Evolutionary conservation across 1,140 invertebrate species (phyloP).

Genomic region (Spodoptera frugiperda): DNA sequence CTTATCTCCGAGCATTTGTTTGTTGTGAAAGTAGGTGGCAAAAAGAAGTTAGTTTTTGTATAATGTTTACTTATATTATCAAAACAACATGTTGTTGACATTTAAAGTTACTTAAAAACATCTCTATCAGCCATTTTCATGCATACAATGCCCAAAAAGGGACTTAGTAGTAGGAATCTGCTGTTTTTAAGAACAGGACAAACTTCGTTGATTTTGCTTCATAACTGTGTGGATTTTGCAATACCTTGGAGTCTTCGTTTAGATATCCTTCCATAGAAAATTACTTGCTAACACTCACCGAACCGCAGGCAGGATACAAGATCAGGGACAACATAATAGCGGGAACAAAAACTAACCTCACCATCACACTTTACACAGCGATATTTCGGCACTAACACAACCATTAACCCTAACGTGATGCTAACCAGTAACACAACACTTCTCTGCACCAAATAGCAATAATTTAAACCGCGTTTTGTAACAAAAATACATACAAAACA

Average conservation of each 20-base stretch:
- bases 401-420: conserved; percentile 6
- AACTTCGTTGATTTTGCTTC: background rate
- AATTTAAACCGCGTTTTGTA: conserved; percentile 54
- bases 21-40: too few species aligned
- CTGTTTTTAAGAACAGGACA: background rate
- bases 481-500: conserved; percentile 73
- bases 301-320: conserved; percentile 67
- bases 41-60: too few species aligned
- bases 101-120: background rate
- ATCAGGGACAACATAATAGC: conserved; percentile 65
- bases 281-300: conserved; percentile 83
- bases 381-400: conserved; percentile 54
- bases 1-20: too few species aligned
- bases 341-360: conserved; percentile 84
- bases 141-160: conserved; percentile 2
- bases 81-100: too few species aligned
- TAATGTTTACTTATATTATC: too few species aligned
- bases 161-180: conserved; percentile 17
- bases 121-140: conserved; percentile 28
- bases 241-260: conserved; percentile 53
- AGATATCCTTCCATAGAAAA: conserved; percentile 69
- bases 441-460: conserved; percentile 42
- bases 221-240: background rate
- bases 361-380: conserved; percentile 64
- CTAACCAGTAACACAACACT: conserved; percentile 46